Evolutionary conservation across 2,888 invertebrate species (phyloP), one percentile per base, ranked within the genome.

Genomic region (Chesias legatella): DNA sequence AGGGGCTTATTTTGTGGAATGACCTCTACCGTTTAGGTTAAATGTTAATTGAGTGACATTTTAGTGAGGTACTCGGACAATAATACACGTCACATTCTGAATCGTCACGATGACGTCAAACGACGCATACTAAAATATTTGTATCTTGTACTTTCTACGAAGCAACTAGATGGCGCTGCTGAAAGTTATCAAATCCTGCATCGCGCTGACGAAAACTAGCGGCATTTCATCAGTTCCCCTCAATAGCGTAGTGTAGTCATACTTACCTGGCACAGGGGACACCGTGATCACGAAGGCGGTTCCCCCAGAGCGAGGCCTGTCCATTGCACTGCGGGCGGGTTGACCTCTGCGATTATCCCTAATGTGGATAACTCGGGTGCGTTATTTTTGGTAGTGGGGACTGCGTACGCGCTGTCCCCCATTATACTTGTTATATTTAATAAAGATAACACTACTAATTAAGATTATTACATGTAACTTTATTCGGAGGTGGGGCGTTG

Each of bases 371-470:
- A 11, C 32, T 34, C 31, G 23, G 13, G 27, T 38, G 28, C 25
- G 10, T 49, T 37, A 33, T 41, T 29, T 36, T 29, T 33, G 24
- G 26, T 32, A 30, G 34, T 34, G 30, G 33, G 32, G 26, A 30
- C 38, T 33, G 38, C 38, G 38, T 38, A 22, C 38, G 38, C 38
- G 38, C 38, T 9, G 38, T 38, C 38, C 38, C 37, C 37, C 38
- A 33, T 11, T n/a, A n/a, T n/a, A n/a, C n/a, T n/a, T n/a, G n/a
- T n/a, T n/a, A n/a, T n/a, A n/a, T n/a, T n/a, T n/a, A n/a, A n/a
- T n/a, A n/a, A n/a, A n/a, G n/a, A n/a, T n/a, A n/a, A n/a, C n/a
- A n/a, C n/a, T n/a, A n/a, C n/a, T n/a, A n/a, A n/a, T n/a, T n/a
- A n/a, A n/a, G n/a, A n/a, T n/a, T n/a, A n/a, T n/a, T n/a, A n/a